Evolutionary conservation across 2,113 vertebrate species (phyloP).

Genomic region (Rana temporaria): DNA sequence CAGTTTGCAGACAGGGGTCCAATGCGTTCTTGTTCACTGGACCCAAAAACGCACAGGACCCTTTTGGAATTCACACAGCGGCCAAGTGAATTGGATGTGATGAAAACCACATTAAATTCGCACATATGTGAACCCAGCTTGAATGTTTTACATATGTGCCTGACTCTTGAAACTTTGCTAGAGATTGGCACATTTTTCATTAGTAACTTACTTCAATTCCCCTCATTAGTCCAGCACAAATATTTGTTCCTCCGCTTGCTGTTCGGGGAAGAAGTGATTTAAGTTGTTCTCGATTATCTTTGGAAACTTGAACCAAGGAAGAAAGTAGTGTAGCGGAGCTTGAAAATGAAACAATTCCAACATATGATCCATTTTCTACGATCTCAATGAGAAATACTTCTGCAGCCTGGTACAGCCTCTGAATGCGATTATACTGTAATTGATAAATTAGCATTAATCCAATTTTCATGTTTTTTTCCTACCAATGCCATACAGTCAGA

Average conservation of each 20-base stretch:
- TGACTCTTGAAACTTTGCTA: neutral
- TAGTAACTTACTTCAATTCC: constrained; percentile 68
- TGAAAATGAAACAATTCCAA: constrained; percentile 70
- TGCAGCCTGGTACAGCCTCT: constrained; percentile 64
- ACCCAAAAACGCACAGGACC: no score
- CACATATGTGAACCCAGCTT: no score
- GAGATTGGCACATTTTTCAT: no score
- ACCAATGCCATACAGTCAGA: no score
- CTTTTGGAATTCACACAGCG: no score
- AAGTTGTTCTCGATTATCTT: constrained; percentile 49
- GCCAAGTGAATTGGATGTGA: no score
- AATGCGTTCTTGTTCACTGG: no score
- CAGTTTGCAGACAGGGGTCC: no score
- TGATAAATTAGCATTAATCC: no score
- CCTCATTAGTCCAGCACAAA: constrained; percentile 63
- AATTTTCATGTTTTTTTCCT: no score
- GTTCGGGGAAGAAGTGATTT: constrained; percentile 48
- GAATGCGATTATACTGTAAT: constrained; percentile 58
- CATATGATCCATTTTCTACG: constrained; percentile 66
- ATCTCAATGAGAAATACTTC: constrained; percentile 65
- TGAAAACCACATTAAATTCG: no score
- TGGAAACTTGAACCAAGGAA: constrained; percentile 57
- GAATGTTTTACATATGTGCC: neutral
- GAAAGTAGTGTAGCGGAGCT: neutral
- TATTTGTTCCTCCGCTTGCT: constrained; percentile 57